Conservation (phyloP, 1,140 invertebrate genomes). For the Lithobius niger region DNA sequence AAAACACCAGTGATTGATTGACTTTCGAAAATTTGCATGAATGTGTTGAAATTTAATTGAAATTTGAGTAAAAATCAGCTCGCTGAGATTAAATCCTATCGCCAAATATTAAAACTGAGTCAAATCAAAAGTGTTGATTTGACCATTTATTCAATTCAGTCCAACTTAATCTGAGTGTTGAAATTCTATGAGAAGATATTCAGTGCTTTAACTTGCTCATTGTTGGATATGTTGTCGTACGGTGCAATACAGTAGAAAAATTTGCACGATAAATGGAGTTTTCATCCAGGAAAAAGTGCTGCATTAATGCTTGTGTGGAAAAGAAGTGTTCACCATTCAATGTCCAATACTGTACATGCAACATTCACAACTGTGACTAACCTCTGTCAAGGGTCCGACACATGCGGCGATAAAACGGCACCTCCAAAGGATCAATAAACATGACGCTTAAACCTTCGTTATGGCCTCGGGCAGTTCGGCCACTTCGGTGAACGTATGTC, state of each 20-base stretch:
- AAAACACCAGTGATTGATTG: too few relatives aligned
- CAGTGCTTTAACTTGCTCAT: conserved; percentile 1
- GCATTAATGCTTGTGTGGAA: too few relatives aligned
- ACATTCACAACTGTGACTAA: conserved; percentile 35
- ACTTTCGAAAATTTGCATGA: too few relatives aligned
- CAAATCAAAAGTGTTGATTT: too few relatives aligned
- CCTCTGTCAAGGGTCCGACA: conserved; percentile 68
- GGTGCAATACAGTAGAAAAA: conserved; percentile 1
- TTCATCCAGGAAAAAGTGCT: too few relatives aligned
- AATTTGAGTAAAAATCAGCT: too few relatives aligned
- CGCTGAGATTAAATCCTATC: too few relatives aligned
- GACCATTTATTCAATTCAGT: too few relatives aligned
- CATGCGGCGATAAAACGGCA: conserved; percentile 61
- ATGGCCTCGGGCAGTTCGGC: conserved; percentile 79
- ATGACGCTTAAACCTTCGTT: conserved; percentile 82
- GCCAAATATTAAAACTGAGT: too few relatives aligned
- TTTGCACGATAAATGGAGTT: not conserved
- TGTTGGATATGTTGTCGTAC: not conserved
- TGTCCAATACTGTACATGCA: too few relatives aligned
- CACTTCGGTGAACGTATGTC: conserved; percentile 92
- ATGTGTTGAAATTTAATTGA: too few relatives aligned
- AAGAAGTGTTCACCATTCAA: too few relatives aligned
- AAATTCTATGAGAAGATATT: not conserved
- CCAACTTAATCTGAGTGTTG: not conserved
- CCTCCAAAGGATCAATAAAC: conserved; percentile 77